A percentile compares a stretch with the other conserved stretches of the same genome.
These are phyloP conservation scores for Pristis pectinata DNA, from an alignment of 2,797 vertebrate species.

Conservation along the genomic window DNA sequence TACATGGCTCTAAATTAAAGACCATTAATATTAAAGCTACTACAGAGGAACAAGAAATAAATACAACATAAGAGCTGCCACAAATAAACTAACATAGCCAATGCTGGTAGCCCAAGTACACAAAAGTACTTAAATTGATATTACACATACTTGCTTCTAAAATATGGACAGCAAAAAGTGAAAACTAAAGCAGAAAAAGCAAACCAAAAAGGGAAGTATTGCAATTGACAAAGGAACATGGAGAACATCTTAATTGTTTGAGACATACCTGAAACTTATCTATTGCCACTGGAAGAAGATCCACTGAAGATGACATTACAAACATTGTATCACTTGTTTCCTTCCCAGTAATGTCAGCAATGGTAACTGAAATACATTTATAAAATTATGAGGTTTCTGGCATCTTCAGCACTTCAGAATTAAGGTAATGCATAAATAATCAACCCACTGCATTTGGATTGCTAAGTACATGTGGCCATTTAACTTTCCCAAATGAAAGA, in stretches of 20 bases:
- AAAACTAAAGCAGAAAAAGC: neutral
- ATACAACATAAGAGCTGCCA: neutral
- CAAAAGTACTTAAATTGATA: neutral
- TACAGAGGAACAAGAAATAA: neutral
- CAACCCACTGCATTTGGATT: neutral
- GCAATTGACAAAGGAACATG: neutral
- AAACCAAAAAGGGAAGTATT: neutral
- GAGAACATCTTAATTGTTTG: neutral
- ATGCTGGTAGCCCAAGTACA: neutral
- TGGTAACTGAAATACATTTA: neutral
- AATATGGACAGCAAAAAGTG: neutral
- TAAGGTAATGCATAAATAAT: neutral
- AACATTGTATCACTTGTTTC: neutral
- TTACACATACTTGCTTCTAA: neutral
- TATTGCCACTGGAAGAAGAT: conserved; percentile 2
- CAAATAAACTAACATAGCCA: neutral
- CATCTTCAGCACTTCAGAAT: neutral
- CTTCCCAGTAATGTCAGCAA: neutral
- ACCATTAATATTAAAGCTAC: neutral
- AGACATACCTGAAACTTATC: neutral
- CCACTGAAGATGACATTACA: conserved; percentile 15
- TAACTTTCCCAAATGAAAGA: neutral
- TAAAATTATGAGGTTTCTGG: neutral
- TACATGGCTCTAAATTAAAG: neutral
- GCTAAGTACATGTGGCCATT: neutral